Evolutionary conservation across 2,888 invertebrate genomes (phyloP), one percentile per base, ranked within the genome.

Genomic region (Coleophora deauratella): DNA sequence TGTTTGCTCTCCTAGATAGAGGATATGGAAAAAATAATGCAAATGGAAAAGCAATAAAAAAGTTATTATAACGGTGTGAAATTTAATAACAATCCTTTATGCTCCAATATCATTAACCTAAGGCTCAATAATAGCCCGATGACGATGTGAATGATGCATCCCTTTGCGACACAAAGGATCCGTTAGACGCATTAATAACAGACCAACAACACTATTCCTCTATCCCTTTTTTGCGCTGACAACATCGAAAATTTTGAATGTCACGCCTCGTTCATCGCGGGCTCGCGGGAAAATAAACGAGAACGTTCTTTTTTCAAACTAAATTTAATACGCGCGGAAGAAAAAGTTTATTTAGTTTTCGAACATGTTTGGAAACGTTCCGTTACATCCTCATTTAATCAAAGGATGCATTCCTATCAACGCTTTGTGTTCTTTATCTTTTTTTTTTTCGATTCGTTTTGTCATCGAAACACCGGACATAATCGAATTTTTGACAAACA

Each of bases 401-500:
- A 64, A 71, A 70, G 72, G 72, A 73, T 70, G 66, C 57, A 62
- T 63, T 64, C 61, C 60, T 58, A 59, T 61, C 58, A 47, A 52
- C 54, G 51, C 54, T 50, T 54, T 60, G 55, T 62, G 51, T 52
- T 51, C 47, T 54, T 52, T 49, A 48, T 46, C 45, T 51, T 56
- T 50, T 62, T 64, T 68, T 72, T 64, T 68, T 72, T 72, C 66
- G 57, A 57, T 59, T 56, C 48, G 56, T 58, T 65, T 69, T 73
- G 71, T 75, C 75, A 62, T 72, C 68, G 59, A 55, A 62, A 60
- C 55, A 66, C 69, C 71, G 71, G 64, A 66, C 63, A 73, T 76
- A 82, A 82, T 84, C 74, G 76, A 81, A 72, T 78, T 80, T 75
- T 77, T 72, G 76, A 76, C 76, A 78, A 75, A 82, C 82, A 82